A percentile compares a stretch with the other conserved stretches of the same genome.
Evolutionary conservation across 2,888 invertebrate genomes (phyloP).

Genomic region (Neocrepidodera transversa): DNA sequence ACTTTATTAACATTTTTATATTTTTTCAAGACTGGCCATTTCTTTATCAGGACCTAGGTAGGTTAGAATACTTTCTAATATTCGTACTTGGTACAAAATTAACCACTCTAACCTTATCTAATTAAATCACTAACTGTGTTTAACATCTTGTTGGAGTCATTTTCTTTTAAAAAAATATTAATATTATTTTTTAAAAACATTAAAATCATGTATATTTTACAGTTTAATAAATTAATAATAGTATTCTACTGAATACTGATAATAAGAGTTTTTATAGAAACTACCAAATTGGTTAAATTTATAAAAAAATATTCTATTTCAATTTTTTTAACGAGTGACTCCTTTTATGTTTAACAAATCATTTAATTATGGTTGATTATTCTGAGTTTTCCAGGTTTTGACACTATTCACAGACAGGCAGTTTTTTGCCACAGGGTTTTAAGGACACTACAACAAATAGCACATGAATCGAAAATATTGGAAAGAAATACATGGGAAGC

Average conservation of each 20-base stretch:
- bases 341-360: not conserved
- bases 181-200: too few relatives aligned
- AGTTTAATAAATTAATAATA: too few relatives aligned
- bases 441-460: conserved; percentile 81
- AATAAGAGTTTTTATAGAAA: too few relatives aligned
- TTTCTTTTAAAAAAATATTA: too few relatives aligned
- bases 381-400: conserved; percentile 69
- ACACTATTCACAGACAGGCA: conserved; percentile 91
- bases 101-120: not conserved
- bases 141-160: not conserved
- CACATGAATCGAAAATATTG: conserved; percentile 76
- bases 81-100: not conserved
- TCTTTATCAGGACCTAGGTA: conserved; percentile 88
- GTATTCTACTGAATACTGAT: too few relatives aligned
- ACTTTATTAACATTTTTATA: conserved; percentile 25
- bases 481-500: conserved; percentile 92
- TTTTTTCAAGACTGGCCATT: conserved; percentile 86
- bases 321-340: not conserved
- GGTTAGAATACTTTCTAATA: conserved; percentile 50
- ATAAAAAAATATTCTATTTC: too few relatives aligned
- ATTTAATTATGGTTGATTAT: too few relatives aligned
- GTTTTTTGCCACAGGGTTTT: conserved; percentile 91
- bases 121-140: not conserved
- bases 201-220: too few relatives aligned
- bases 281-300: too few relatives aligned